These are phyloP conservation scores for Myotis davidii DNA, from an alignment of 2,113 vertebrate species.

Conservation along the genomic window DNA sequence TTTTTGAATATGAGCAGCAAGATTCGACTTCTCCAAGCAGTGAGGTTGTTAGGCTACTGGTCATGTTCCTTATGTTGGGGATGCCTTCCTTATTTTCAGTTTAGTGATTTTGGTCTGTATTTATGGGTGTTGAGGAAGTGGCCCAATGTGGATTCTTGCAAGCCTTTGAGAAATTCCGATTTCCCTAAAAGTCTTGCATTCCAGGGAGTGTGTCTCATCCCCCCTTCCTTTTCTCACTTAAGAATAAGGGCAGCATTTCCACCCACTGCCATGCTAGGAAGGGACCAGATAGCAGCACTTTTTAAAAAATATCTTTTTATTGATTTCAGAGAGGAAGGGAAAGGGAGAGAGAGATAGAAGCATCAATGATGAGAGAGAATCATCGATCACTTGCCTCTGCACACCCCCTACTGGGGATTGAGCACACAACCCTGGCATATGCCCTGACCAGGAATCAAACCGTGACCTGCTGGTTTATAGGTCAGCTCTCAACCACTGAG, in stretches of 20 bases:
- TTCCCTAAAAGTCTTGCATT: neutral
- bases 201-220: rapidly evolving
- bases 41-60: neutral
- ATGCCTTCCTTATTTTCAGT: neutral
- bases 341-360: too few species aligned
- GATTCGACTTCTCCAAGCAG: neutral
- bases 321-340: too few species aligned
- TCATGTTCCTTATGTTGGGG: neutral
- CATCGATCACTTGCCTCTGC: too few species aligned
- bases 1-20: neutral
- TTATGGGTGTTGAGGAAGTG: neutral
- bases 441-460: too few species aligned
- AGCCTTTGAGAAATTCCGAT: neutral
- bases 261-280: neutral
- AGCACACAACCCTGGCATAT: too few species aligned
- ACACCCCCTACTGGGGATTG: too few species aligned
- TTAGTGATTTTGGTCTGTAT: neutral
- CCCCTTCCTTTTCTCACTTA: neutral
- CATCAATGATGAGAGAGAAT: too few species aligned
- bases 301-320: too few species aligned
- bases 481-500: too few species aligned
- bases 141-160: neutral
- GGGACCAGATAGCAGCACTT: neutral
- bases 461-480: too few species aligned
- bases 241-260: neutral